Conservation (phyloP, 2,113 vertebrate species). For the Quiscalus mexicanus region DNA sequence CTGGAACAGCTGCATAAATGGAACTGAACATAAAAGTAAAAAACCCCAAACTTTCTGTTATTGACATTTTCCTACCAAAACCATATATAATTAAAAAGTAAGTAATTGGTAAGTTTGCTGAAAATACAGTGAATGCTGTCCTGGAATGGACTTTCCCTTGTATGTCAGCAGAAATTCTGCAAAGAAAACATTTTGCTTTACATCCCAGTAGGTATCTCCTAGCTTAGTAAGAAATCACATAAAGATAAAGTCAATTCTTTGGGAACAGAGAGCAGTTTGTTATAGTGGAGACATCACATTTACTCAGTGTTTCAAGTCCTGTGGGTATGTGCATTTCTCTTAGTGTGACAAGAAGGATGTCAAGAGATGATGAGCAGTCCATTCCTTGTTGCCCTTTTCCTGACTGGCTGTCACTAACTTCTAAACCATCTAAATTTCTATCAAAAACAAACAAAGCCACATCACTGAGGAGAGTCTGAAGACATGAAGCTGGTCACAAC, state of each 20-base stretch:
- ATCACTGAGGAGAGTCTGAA: background rate
- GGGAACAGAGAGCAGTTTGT: background rate
- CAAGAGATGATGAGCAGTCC: background rate
- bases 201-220: background rate
- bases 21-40: background rate
- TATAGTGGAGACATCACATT: background rate
- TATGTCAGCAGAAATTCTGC: constrained; percentile 23
- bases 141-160: background rate
- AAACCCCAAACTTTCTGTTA: background rate
- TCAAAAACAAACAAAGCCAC: background rate
- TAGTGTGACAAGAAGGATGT: background rate
- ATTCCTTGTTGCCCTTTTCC: background rate
- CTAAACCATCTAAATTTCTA: background rate
- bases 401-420: background rate
- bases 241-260: background rate
- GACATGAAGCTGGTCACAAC: background rate
- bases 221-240: background rate
- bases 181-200: constrained; percentile 18
- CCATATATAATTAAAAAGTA: background rate
- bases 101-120: background rate
- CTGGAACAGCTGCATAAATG: background rate
- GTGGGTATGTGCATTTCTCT: background rate
- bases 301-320: background rate
- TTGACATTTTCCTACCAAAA: background rate
- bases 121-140: background rate